Base-by-base conservation (phyloP, 2,797 vertebrate species). In the Lacerta viridis region DNA sequence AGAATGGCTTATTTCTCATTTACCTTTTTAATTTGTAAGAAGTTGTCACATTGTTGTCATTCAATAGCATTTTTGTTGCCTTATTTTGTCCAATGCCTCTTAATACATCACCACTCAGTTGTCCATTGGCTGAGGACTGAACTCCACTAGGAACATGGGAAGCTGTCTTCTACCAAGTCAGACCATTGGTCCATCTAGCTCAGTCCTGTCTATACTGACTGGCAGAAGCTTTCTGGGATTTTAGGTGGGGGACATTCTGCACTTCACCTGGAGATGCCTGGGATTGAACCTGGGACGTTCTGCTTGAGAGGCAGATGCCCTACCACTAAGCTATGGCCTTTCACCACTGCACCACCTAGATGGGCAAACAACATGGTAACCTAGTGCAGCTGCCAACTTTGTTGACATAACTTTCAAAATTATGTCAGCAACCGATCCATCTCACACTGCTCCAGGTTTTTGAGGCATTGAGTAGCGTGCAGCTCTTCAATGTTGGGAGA, bases 51-150 rank as follows among this genome's bases (percentile, higher is more conserved):
- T 91, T 91, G 90, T 95, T 46, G 96, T 97, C 95, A 95, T 92
- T 94, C 80, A 95, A 94, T 97, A 95, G 94, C 93, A 94, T 96
- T 91, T 0, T 96, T 95, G 95, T 97, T 93, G 94, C 95, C 95
- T 93, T 89, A 95, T 96, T 93, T 94, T 87, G 90, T 95, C 94
- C 87, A 20, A 92, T 9, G 74, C 95, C 93, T 95, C 29, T 69
- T 59, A 77, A 36, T 29, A 39, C 23, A 6, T 46, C 76, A 13
- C 33, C 41, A 18, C 7, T 84, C 50, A 74, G 36, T 80, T 74
- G 39, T 64, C 17, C 41, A 46, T 80, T 84, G 68, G 39, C 43
- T 87, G 69, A 84, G 9, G 5, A 80, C 8, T 64, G 6, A 64
- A 64, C 20, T 64, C 61, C 61, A 55, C 50, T 55, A 55, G 50